Percentiles rank a stretch among this genome's conserved stretches.
Evolutionary conservation across 2,797 vertebrate genomes (phyloP).

Genomic region (Girardinus metallicus): DNA sequence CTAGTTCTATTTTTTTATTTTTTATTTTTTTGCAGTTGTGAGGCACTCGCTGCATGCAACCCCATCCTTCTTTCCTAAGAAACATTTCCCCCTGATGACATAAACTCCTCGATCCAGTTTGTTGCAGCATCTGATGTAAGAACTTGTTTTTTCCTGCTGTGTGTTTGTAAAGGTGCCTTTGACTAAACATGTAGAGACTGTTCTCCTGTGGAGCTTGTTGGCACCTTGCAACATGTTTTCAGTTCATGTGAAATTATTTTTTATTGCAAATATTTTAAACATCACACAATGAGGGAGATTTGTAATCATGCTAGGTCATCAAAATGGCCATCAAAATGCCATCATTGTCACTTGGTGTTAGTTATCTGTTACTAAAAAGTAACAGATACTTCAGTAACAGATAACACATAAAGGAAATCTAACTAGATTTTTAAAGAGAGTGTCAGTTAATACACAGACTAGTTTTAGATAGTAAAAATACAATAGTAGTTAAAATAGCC

Average conservation of each 20-base stretch:
- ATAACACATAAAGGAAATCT: background rate
- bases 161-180: constrained; percentile 10
- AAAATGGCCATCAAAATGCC: no score
- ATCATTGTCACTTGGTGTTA: background rate
- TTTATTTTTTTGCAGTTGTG: background rate
- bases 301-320: background rate
- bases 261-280: background rate
- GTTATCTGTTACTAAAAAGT: background rate
- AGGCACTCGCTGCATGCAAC: background rate
- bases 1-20: background rate
- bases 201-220: constrained; percentile 15
- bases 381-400: no score
- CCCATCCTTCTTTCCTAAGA: background rate
- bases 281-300: constrained; percentile 6
- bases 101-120: constrained; percentile 16
- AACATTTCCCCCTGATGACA: background rate
- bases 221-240: background rate
- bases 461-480: no score
- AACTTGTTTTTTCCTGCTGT: constrained; percentile 1
- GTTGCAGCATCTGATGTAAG: constrained; percentile 12
- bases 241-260: background rate
- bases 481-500: no score
- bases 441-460: constrained; percentile 12
- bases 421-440: constrained; percentile 50
- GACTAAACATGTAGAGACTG: constrained; percentile 12